Evolutionary conservation across 2,113 vertebrate species (phyloP), one percentile per base, ranked within the genome.

Genomic region (Panthera tigris): DNA sequence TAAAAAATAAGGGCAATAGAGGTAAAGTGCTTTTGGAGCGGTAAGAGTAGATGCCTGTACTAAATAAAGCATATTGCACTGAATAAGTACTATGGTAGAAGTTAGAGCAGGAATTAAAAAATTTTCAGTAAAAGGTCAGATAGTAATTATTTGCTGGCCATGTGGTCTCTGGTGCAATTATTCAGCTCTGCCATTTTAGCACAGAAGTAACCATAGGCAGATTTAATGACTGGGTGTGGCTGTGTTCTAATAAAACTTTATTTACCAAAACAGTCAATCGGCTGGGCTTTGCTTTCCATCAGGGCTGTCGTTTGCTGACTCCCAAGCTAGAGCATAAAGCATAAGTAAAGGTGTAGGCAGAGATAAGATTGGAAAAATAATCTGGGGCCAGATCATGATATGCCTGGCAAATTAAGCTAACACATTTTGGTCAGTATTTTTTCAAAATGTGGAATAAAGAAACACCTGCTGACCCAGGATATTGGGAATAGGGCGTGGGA

Each of bases 201-300:
- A 6, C 41, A 27, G 85, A 87, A 78, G 82, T 61, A 87, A 1
- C 95, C 45, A 55, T 66, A 81, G 52, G 81, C 15, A 25, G 81
- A 76, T 18, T 19, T 85, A 93, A 65, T 69, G 63, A 92, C 36
- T 52, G 50, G n/a, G n/a, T 65, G 29, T 93, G 66, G 36, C 31
- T 87, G 29, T 91, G n/a, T 93, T 69, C 61, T 33, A 68, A 9
- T 90, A 87, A 95, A 93, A 82, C 74, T 96, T 92, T 65, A 55
- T 86, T 95, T 76, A 80, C 57, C 65, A 50, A 50, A 81, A 41
- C 23, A 41, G 48, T 79, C 65, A 73, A 50, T 9, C 76, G 61
- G 10, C 73, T 76, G 19, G 18, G 45, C 69, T 69, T 63, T 78
- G 69, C 33, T 88, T 83, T 45, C 85, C n/a, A 81, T 36, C 31